Conservation (phyloP, 2,797 vertebrate genomes). For the Dryobates pubescens region DNA sequence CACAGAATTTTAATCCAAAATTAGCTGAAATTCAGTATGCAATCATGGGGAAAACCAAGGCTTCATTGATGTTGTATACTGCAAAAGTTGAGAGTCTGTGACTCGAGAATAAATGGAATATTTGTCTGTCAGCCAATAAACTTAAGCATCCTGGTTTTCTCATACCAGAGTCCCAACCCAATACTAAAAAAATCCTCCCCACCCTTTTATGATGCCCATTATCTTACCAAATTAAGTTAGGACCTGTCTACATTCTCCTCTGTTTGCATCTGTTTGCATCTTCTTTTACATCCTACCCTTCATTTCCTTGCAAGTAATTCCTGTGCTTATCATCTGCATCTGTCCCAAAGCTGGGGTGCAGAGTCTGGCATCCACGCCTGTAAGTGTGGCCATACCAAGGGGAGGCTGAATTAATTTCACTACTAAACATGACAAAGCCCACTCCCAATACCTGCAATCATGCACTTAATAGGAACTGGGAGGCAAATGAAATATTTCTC, state of each 20-base stretch:
- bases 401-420: not conserved
- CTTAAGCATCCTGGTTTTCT: not conserved
- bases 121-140: not conserved
- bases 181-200: not conserved
- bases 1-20: not conserved
- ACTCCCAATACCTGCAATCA: no score
- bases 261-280: not conserved
- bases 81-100: not conserved
- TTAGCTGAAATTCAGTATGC: not conserved
- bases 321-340: not conserved
- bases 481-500: not conserved
- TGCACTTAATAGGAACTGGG: not conserved
- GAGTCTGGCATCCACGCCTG: not conserved
- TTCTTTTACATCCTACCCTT: not conserved
- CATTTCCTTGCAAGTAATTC: not conserved
- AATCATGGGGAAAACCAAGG: not conserved
- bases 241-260: not conserved
- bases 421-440: not conserved
- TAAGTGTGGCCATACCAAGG: not conserved
- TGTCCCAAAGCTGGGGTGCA: not conserved
- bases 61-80: not conserved
- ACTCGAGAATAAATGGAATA: not conserved
- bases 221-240: not conserved
- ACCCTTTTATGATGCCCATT: not conserved
- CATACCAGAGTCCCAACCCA: not conserved